A percentile compares a stretch with the other conserved stretches of the same genome.
These are phyloP conservation scores for Dendroctonus ponderosae DNA, from an alignment of 1,140 invertebrate species.

Conservation along the genomic window DNA sequence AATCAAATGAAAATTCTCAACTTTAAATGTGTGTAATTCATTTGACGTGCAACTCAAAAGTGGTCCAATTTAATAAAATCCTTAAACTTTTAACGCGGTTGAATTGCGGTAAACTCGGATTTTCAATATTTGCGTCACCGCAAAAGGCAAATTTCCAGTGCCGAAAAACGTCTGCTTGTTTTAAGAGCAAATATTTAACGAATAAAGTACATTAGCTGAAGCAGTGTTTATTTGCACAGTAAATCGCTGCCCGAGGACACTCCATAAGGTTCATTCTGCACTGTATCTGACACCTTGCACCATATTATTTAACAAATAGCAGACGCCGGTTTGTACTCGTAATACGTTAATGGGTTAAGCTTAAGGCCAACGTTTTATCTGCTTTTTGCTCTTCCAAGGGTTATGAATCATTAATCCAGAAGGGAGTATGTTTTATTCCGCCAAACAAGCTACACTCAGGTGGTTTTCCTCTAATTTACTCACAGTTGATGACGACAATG, in stretches of 20 bases:
- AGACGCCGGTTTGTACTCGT: slow-evolving; percentile 11
- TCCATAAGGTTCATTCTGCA: slow-evolving; percentile 4
- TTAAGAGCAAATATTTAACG: too few relatives aligned
- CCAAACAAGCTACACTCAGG: slow-evolving; percentile 2
- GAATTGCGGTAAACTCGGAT: too few relatives aligned
- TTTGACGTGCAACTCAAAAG: too few relatives aligned
- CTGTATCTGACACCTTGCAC: slow-evolving; percentile 10
- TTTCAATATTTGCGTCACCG: too few relatives aligned
- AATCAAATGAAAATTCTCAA: too few relatives aligned
- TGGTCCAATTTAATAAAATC: too few relatives aligned
- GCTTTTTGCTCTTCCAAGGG: neutral
- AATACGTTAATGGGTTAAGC: slow-evolving; percentile 1
- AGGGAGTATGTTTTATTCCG: neutral
- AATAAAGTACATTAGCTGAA: too few relatives aligned
- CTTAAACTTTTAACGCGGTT: too few relatives aligned
- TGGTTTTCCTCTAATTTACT: slow-evolving; percentile 6
- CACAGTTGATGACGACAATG: slow-evolving; percentile 4
- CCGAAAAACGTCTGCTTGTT: too few relatives aligned
- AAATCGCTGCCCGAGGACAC: neutral
- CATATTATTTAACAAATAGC: slow-evolving; percentile 14
- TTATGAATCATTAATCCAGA: slow-evolving; percentile 3
- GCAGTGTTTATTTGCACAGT: too few relatives aligned
- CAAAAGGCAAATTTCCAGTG: too few relatives aligned
- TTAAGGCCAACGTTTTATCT: neutral
- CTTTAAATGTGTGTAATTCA: too few relatives aligned